A percentile compares a stretch with the other conserved stretches of the same genome.
phyloP scores from a whole-genome alignment of 2,888 invertebrate genomes.

The Nomada goodeniana region DNA sequence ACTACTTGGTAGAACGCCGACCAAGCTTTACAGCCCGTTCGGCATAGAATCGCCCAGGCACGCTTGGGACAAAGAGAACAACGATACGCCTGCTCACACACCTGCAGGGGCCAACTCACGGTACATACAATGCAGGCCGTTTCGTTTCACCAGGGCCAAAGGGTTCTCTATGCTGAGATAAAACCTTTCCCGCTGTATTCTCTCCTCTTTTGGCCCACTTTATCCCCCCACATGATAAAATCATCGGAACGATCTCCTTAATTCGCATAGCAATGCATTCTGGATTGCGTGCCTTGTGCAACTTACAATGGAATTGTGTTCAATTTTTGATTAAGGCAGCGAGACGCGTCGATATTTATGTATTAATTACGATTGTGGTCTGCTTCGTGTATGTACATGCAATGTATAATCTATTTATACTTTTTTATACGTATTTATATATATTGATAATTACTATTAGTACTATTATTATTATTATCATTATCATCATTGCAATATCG shows the following conservation, averaged over 20 bases:
- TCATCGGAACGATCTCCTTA: constrained; percentile 51
- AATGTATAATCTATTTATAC: constrained; percentile 62
- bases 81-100: constrained; percentile 83
- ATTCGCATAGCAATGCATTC: constrained; percentile 50
- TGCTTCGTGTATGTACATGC: constrained; percentile 48
- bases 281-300: constrained; percentile 65
- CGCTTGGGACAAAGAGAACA: constrained; percentile 85
- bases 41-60: constrained; percentile 90
- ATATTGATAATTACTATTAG: neutral
- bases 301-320: constrained; percentile 57
- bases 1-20: constrained; percentile 88
- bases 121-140: constrained; percentile 74
- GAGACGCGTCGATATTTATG: constrained; percentile 2
- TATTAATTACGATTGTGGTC: constrained; percentile 26
- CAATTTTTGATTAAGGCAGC: constrained; percentile 17
- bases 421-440: constrained; percentile 70
- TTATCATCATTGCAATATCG: constrained; percentile 44
- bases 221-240: neutral
- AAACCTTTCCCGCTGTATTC: constrained; percentile 9
- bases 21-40: constrained; percentile 91
- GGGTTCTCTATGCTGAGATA: constrained; percentile 80
- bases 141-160: constrained; percentile 76
- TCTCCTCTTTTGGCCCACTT: neutral
- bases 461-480: too few relatives aligned
- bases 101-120: constrained; percentile 66